phyloP scores from a whole-genome alignment of 30 jellyfish, hydroid and myxozoan genomes.

The Morbakka virulenta region DNA sequence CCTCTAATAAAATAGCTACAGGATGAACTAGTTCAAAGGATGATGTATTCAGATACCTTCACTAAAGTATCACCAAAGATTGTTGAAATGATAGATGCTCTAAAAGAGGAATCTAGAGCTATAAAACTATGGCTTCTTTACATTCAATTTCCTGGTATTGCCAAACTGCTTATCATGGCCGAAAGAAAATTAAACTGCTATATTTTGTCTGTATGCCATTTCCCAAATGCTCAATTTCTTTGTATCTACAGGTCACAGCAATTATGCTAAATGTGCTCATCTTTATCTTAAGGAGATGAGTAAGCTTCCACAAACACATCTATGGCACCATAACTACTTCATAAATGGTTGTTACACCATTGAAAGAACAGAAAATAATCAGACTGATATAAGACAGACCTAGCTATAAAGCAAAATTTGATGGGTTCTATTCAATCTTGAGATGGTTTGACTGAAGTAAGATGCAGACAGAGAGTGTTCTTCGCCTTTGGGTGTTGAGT shows the following conservation, averaged over 20 bases:
- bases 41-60: too few relatives aligned
- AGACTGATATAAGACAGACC: conserved; percentile 72
- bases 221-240: conserved; percentile 59
- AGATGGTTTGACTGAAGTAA: conserved; percentile 65
- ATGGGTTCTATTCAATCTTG: conserved; percentile 23
- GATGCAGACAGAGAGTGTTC: conserved; percentile 34
- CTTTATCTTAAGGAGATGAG: conserved; percentile 47
- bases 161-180: conserved; percentile 55
- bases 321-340: conserved; percentile 41
- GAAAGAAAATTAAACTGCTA: conserved; percentile 74
- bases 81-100: not conserved
- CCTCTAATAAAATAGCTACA: not conserved
- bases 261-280: conserved; percentile 60
- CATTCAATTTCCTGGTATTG: conserved; percentile 28
- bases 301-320: conserved; percentile 22
- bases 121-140: conserved; percentile 56
- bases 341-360: conserved; percentile 43
- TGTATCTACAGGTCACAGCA: conserved; percentile 66
- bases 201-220: conserved; percentile 37
- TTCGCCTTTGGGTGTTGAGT: too few relatives aligned
- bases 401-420: conserved; percentile 56
- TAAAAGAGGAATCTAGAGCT: too few relatives aligned
- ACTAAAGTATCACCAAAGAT: not conserved
- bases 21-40: not conserved
- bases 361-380: conserved; percentile 15